A percentile compares a stretch with the other conserved stretches of the same genome.
Conservation (phyloP, 2,113 vertebrate species). For the Peucedramus taeniatus region DNA sequence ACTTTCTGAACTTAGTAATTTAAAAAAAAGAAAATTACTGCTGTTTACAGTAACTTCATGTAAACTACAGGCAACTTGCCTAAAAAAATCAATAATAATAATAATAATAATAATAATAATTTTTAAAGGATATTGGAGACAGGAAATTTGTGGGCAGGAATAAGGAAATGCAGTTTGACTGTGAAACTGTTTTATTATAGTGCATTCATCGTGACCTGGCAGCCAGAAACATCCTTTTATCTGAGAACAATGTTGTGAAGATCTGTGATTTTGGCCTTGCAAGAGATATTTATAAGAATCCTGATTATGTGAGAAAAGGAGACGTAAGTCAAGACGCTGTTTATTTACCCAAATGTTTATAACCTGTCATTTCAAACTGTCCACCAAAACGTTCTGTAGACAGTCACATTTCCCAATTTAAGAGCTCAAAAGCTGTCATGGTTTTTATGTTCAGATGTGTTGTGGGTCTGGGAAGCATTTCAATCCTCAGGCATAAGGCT, state of each 20-base stretch:
- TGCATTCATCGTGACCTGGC: constrained; percentile 96
- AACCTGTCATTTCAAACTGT: neutral
- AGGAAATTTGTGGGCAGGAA: constrained; percentile 47
- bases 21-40: neutral
- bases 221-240: constrained; percentile 90
- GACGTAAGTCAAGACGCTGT: constrained; percentile 81
- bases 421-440: neutral
- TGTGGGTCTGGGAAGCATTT: neutral
- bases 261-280: constrained; percentile 96
- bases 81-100: neutral
- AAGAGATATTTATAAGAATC: constrained; percentile 94
- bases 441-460: neutral
- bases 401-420: neutral
- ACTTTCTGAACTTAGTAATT: neutral
- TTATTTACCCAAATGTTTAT: constrained; percentile 7
- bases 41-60: neutral
- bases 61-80: neutral
- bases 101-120: neutral
- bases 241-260: constrained; percentile 94
- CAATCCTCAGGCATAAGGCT: neutral
- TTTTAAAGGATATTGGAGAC: neutral
- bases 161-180: constrained; percentile 61
- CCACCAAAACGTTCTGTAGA: neutral
- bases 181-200: constrained; percentile 71
- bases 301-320: constrained; percentile 93